A percentile compares a stretch with the other conserved stretches of the same genome.
phyloP scores from a whole-genome alignment of 2,888 invertebrate species.

The Oxyscelio sp. region DNA sequence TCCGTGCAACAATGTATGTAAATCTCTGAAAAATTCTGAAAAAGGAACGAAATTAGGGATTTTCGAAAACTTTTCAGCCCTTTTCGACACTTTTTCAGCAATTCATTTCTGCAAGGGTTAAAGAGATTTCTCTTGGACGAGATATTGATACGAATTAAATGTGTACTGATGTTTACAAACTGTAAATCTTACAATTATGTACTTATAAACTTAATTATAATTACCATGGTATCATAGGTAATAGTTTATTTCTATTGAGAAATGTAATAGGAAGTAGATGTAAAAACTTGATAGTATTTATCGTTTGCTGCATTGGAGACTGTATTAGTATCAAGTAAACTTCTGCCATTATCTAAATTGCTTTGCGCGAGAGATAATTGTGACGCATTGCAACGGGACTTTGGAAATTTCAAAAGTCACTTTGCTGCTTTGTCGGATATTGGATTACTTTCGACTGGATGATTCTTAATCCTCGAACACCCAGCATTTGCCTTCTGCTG shows the following conservation, averaged over 20 bases:
- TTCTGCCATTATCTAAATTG: conserved; percentile 84
- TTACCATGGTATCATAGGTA: conserved; percentile 57
- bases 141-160: too few relatives aligned
- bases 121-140: too few relatives aligned
- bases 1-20: too few relatives aligned
- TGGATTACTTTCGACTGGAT: conserved; percentile 68
- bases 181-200: too few relatives aligned
- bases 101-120: too few relatives aligned
- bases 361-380: conserved; percentile 77
- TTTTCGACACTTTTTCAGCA: too few relatives aligned
- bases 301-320: conserved; percentile 59
- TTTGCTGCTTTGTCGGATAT: conserved; percentile 65
- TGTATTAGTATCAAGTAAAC: conserved; percentile 77
- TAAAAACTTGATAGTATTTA: conserved; percentile 74
- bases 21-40: too few relatives aligned
- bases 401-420: conserved; percentile 69
- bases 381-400: conserved; percentile 68
- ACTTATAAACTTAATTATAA: conserved; percentile 48
- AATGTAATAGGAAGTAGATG: conserved; percentile 48
- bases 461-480: conserved; percentile 60
- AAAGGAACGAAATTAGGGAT: too few relatives aligned
- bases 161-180: too few relatives aligned
- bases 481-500: conserved; percentile 59
- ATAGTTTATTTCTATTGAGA: conserved; percentile 53
- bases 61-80: too few relatives aligned